A percentile compares a stretch with the other conserved stretches of the same genome.
Evolutionary conservation across 2,113 vertebrate species (phyloP).

Genomic region (Phrynocephalus versicolor): DNA sequence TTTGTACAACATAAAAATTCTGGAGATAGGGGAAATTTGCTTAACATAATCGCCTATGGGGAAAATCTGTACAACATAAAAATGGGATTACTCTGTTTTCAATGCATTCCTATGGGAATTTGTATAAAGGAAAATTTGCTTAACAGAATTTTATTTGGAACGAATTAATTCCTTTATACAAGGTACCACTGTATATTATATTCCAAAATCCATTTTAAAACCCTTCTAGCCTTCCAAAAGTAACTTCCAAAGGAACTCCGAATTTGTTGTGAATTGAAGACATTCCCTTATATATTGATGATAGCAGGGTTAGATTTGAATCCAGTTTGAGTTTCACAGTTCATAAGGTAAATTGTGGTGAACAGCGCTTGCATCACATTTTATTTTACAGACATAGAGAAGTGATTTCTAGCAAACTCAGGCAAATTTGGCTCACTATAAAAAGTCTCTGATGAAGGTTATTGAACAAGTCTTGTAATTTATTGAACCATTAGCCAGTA

Average conservation of each 20-base stretch:
- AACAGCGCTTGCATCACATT: neutral
- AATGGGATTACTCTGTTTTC: too few relatives aligned
- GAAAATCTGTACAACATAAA: too few relatives aligned
- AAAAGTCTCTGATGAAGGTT: conserved; percentile 11
- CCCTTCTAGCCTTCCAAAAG: neutral
- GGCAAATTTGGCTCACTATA: neutral
- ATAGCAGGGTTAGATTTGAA: neutral
- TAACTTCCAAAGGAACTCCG: neutral
- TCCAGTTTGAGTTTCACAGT: neutral
- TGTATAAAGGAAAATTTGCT: too few relatives aligned
- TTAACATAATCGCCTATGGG: too few relatives aligned
- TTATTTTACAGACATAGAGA: neutral
- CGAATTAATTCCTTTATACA: too few relatives aligned
- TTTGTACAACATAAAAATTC: too few relatives aligned
- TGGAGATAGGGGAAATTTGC: too few relatives aligned
- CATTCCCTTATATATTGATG: neutral
- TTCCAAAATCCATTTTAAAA: too few relatives aligned
- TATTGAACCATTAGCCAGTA: conserved; percentile 5
- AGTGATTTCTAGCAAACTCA: neutral
- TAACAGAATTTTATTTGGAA: too few relatives aligned
- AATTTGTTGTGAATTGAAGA: neutral
- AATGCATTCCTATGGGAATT: too few relatives aligned
- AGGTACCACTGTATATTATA: too few relatives aligned
- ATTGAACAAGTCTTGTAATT: neutral
- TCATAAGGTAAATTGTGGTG: neutral